Evolutionary conservation across 2,113 vertebrate species (phyloP).

Genomic region (Verasper variegatus): DNA sequence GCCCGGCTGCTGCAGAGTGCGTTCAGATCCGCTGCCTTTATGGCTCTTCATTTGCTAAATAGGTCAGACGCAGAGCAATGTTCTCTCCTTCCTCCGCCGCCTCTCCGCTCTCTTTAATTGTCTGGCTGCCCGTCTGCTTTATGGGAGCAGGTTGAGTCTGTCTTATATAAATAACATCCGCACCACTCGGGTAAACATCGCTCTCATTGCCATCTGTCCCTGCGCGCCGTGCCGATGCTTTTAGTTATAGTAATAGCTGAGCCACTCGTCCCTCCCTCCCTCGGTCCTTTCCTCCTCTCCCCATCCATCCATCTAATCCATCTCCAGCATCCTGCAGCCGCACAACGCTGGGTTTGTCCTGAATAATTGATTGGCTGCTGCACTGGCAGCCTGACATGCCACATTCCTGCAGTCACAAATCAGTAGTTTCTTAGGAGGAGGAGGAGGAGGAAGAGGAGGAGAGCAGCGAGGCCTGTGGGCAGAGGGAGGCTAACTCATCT

Average conservation of each 20-base stretch:
- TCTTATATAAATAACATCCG: conserved; percentile 40
- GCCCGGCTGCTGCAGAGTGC: conserved; percentile 24
- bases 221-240: conserved; percentile 12
- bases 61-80: conserved; percentile 59
- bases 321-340: conserved; percentile 21
- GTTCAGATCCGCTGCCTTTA: conserved; percentile 31
- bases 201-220: conserved; percentile 10
- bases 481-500: background rate
- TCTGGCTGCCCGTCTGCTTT: conserved; percentile 56
- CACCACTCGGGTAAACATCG: background rate
- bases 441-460: background rate
- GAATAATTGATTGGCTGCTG: conserved; percentile 66
- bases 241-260: conserved; percentile 19
- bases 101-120: conserved; percentile 48
- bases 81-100: conserved; percentile 18
- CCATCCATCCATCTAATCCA: background rate
- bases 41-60: conserved; percentile 65
- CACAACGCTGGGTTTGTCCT: conserved; percentile 43
- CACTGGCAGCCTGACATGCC: conserved; percentile 37
- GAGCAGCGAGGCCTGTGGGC: conserved; percentile 4
- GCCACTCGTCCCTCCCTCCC: background rate
- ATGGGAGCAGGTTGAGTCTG: conserved; percentile 34
- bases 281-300: background rate
- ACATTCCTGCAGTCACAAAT: conserved; percentile 50
- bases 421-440: background rate